phyloP scores from a whole-genome alignment of 2,888 invertebrate genomes.

The Phlogophora meticulosa region DNA sequence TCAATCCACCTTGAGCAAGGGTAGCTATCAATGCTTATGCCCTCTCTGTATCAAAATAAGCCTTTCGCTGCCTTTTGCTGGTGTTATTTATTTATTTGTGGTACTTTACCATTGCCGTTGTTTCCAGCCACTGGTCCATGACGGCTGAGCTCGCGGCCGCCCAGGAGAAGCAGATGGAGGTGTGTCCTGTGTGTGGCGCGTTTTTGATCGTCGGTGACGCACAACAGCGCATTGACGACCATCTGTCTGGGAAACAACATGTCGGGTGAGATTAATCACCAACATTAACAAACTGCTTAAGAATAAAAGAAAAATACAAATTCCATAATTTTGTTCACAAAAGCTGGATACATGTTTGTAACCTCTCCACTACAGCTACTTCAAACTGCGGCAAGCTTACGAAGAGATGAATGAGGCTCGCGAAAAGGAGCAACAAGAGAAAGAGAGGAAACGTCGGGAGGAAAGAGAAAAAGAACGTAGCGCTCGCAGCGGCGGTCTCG shows the following conservation, averaged over 20 bases:
- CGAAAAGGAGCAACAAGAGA: slow-evolving; percentile 92
- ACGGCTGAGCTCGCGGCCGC: slow-evolving; percentile 96
- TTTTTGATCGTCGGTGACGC: slow-evolving; percentile 99
- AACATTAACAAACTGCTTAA: not conserved
- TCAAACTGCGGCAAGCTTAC: slow-evolving; percentile 93
- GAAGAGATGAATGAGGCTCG: slow-evolving; percentile 92
- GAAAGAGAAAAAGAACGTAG: slow-evolving; percentile 85
- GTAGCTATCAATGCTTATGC: no score
- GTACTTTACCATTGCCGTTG: not conserved
- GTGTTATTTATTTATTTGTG: not conserved
- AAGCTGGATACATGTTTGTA: not conserved
- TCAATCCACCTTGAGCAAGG: no score
- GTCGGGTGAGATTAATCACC: slow-evolving; percentile 93
- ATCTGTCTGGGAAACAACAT: slow-evolving; percentile 99
- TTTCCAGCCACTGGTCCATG: slow-evolving; percentile 92
- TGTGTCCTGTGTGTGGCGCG: slow-evolving; percentile 99
- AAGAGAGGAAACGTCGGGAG: slow-evolving; percentile 86
- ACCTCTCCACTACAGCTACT: slow-evolving; percentile 86
- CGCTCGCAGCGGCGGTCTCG: slow-evolving; percentile 81
- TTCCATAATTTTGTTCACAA: no score
- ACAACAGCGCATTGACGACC: slow-evolving; percentile 99
- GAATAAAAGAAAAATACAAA: no score
- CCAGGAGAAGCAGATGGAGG: slow-evolving; percentile 99
- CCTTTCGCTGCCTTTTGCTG: no score
- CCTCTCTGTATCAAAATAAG: no score